phyloP scores from a whole-genome alignment of 2,113 vertebrate genomes.

The Chrysemys picta region DNA sequence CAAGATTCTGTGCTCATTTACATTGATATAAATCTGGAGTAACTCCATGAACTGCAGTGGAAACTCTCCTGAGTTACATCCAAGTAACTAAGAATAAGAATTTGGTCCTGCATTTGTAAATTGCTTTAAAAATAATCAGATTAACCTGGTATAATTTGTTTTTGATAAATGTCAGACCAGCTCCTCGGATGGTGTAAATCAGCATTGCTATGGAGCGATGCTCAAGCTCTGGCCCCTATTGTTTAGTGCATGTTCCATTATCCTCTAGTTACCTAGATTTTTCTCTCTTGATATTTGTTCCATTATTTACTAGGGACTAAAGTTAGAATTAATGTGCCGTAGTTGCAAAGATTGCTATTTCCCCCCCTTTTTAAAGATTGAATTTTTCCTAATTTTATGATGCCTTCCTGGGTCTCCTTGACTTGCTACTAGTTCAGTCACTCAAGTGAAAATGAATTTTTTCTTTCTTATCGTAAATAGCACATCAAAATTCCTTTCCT shows the following conservation, averaged over 20 bases:
- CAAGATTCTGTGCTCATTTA: background rate
- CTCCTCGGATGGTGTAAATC: background rate
- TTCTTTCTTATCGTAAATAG: background rate
- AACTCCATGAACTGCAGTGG: background rate
- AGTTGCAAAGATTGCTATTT: background rate
- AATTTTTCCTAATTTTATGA: background rate
- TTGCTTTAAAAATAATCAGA: background rate
- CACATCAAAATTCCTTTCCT: background rate
- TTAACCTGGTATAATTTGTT: rapidly evolving
- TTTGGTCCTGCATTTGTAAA: background rate
- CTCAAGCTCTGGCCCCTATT: background rate
- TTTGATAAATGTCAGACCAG: background rate
- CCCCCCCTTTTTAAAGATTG: background rate
- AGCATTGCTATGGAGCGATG: rapidly evolving
- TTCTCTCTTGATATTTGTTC: background rate
- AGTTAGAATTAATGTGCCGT: slow-evolving; percentile 7
- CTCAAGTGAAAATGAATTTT: background rate
- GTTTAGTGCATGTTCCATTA: background rate
- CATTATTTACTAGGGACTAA: background rate
- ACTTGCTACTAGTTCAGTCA: background rate
- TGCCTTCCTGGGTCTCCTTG: background rate
- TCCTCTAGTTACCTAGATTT: background rate
- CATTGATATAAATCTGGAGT: background rate
- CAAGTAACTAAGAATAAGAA: background rate
- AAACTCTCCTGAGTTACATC: background rate